Percentiles rank a stretch among this genome's conserved stretches.
phyloP scores from a whole-genome alignment of 2,797 vertebrate species.

The Enteromius fasciolatus region DNA sequence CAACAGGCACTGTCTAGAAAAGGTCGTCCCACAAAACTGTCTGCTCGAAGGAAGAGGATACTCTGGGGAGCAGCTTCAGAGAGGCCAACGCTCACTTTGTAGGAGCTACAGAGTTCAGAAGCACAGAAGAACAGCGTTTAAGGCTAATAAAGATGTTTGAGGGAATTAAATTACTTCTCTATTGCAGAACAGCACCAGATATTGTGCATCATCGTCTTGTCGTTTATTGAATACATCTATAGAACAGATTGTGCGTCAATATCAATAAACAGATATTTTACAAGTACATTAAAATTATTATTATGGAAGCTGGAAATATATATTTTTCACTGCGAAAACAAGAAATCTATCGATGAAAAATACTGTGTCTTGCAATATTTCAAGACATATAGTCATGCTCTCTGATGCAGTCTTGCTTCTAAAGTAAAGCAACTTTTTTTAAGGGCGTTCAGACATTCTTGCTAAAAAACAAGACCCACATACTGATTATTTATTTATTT shows the following conservation, averaged over 20 bases:
- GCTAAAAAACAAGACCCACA: neutral
- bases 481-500: neutral
- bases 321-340: neutral
- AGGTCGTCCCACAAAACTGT: conserved; percentile 14
- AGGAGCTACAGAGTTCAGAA: conserved; percentile 19
- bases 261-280: neutral
- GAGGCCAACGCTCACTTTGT: neutral
- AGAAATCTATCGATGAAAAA: neutral
- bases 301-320: neutral
- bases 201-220: neutral
- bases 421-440: neutral
- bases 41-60: neutral
- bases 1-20: conserved; percentile 19
- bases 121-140: neutral
- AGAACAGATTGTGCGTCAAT: neutral
- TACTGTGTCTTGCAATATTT: neutral
- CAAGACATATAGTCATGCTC: neutral
- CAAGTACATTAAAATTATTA: neutral
- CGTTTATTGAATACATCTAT: neutral
- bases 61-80: conserved; percentile 31
- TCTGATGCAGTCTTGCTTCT: neutral
- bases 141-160: neutral
- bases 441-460: neutral
- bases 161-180: neutral
- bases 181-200: neutral